Conservation (phyloP, 2,888 invertebrate genomes). For the Pycnomerus fuliginosus region DNA sequence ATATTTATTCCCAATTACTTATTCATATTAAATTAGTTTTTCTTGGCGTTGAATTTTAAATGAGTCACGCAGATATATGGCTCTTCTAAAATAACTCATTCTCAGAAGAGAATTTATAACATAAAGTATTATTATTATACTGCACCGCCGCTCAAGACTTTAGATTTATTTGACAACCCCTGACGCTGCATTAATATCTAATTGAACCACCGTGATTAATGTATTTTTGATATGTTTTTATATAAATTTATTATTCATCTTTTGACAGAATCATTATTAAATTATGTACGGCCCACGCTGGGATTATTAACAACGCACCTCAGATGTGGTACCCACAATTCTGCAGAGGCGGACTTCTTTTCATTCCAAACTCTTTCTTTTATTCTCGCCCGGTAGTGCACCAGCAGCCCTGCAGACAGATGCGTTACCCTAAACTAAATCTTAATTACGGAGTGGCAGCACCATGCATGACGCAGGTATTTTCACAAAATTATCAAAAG, state of each 20-base stretch:
- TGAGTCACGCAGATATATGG: constrained; percentile 50
- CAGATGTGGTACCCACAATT: no score
- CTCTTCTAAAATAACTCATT: constrained; percentile 46
- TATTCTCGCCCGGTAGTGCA: background rate
- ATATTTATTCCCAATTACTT: constrained; percentile 54
- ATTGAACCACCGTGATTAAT: constrained; percentile 28
- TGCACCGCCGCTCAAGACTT: constrained; percentile 36
- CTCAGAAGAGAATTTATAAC: constrained; percentile 45
- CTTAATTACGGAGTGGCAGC: no score
- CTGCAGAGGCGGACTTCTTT: no score
- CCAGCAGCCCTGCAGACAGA: no score
- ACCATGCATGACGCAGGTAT: no score
- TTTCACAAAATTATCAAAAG: no score
- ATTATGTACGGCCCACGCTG: constrained; percentile 13
- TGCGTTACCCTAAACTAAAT: no score
- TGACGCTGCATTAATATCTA: constrained; percentile 32
- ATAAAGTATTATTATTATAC: constrained; percentile 45
- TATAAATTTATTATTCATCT: constrained; percentile 19
- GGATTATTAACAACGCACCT: constrained; percentile 5
- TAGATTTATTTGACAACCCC: constrained; percentile 47
- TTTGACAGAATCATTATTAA: constrained; percentile 17
- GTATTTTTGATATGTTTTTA: constrained; percentile 26
- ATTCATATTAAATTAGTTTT: constrained; percentile 55
- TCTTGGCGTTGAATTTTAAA: constrained; percentile 52
- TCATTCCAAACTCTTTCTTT: background rate